A percentile compares a stretch with the other conserved stretches of the same genome.
phyloP scores from a whole-genome alignment of 2,888 invertebrate species.

The Atethmia centrago region DNA sequence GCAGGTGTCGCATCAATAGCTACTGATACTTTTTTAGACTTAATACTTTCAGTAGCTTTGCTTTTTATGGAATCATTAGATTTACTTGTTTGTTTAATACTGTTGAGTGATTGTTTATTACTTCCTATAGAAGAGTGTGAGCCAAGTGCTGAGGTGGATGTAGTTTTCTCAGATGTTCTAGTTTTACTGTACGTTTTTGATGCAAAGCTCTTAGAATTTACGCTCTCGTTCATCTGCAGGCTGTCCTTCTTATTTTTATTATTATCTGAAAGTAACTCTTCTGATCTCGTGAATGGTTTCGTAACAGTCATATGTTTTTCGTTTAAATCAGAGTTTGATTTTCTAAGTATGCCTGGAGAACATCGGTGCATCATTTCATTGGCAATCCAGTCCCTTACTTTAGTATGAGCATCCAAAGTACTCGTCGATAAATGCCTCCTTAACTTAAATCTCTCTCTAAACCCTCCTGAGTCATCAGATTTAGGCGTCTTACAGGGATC shows the following conservation, averaged over 20 bases:
- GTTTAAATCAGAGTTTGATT: constrained; percentile 84
- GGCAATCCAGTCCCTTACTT: constrained; percentile 96
- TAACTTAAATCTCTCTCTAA: constrained; percentile 91
- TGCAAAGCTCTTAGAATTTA: constrained; percentile 70
- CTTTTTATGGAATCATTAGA: constrained; percentile 87
- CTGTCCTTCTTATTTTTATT: constrained; percentile 75
- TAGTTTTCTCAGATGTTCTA: constrained; percentile 86
- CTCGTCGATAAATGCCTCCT: constrained; percentile 94
- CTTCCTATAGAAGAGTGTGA: constrained; percentile 85
- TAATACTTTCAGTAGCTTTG: constrained; percentile 83
- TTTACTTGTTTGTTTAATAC: constrained; percentile 78
- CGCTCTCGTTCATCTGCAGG: constrained; percentile 70
- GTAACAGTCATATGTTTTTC: constrained; percentile 76
- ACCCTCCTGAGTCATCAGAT: constrained; percentile 90
- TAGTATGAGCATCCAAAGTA: constrained; percentile 96
- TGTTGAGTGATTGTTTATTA: constrained; percentile 78
- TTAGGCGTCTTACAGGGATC: constrained; percentile 90
- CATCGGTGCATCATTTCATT: constrained; percentile 94
- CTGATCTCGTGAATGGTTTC: constrained; percentile 86
- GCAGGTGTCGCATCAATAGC: constrained; percentile 95
- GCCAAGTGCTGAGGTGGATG: constrained; percentile 86
- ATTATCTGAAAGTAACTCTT: constrained; percentile 84
- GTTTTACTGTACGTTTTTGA: constrained; percentile 77
- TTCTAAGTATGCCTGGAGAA: constrained; percentile 92
- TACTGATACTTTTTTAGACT: constrained; percentile 93